Conservation (phyloP, 1,140 invertebrate genomes). For the Pemphigus obesinymphae region DNA sequence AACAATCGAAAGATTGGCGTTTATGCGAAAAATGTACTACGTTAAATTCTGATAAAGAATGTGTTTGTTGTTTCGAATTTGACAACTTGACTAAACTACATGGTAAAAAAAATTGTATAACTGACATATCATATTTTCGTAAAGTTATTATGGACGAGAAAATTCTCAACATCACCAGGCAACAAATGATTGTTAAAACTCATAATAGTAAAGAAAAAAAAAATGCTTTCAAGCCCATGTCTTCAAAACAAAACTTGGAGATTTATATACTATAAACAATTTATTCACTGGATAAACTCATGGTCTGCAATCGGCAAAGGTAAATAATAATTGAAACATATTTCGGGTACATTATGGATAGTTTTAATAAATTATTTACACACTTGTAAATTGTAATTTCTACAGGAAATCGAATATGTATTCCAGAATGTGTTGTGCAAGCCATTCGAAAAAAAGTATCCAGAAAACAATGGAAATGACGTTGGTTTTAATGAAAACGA, state of each 20-base stretch:
- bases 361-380: too few relatives aligned
- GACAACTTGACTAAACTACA: not conserved
- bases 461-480: not conserved
- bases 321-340: too few relatives aligned
- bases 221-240: not conserved
- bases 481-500: not conserved
- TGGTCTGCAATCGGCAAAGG: not conserved
- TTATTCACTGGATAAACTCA: not conserved
- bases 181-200: not conserved
- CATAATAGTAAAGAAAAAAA: not conserved
- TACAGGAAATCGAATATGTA: not conserved
- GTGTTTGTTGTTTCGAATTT: not conserved
- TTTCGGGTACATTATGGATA: too few relatives aligned
- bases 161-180: not conserved
- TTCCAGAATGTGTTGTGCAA: not conserved
- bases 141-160: not conserved
- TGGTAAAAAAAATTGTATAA: not conserved
- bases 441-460: not conserved
- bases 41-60: not conserved
- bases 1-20: not conserved
- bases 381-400: too few relatives aligned
- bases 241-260: not conserved
- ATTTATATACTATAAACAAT: not conserved
- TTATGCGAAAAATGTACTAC: not conserved
- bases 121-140: not conserved